A percentile compares a stretch with the other conserved stretches of the same genome.
Evolutionary conservation across 2,888 invertebrate species (phyloP).

Genomic region (Cephus nigrinus): DNA sequence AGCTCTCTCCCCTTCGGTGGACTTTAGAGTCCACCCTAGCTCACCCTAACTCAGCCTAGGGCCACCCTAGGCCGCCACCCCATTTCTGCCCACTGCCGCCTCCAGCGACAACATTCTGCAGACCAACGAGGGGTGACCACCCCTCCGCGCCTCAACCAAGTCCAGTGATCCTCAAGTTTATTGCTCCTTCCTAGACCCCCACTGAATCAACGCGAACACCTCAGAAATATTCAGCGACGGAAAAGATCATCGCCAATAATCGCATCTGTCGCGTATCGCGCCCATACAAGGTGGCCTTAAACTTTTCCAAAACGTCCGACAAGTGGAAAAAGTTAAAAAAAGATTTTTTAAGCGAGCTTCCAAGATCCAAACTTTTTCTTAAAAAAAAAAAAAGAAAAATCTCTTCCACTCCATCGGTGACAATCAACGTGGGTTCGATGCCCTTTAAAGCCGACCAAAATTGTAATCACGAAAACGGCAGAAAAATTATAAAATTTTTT

Average conservation of each 20-base stretch:
- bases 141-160: slow-evolving; percentile 44
- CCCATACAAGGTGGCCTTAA: neutral
- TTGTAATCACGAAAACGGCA: neutral
- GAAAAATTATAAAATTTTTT: neutral
- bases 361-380: neutral
- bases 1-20: slow-evolving; percentile 55
- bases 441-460: neutral
- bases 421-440: neutral
- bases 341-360: neutral
- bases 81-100: slow-evolving; percentile 56
- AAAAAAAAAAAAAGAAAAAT: neutral
- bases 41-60: slow-evolving; percentile 42
- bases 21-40: slow-evolving; percentile 62
- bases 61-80: slow-evolving; percentile 35
- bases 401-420: neutral
- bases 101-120: slow-evolving; percentile 64
- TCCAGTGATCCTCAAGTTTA: slow-evolving; percentile 62
- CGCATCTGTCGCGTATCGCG: neutral
- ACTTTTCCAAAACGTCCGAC: neutral
- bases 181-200: slow-evolving; percentile 2
- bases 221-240: neutral
- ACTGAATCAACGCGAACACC: neutral
- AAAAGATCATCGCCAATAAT: neutral
- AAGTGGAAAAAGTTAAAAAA: neutral
- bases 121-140: slow-evolving; percentile 60